Conservation (phyloP, 1,140 invertebrate species). For the Bombus cullumanus region DNA sequence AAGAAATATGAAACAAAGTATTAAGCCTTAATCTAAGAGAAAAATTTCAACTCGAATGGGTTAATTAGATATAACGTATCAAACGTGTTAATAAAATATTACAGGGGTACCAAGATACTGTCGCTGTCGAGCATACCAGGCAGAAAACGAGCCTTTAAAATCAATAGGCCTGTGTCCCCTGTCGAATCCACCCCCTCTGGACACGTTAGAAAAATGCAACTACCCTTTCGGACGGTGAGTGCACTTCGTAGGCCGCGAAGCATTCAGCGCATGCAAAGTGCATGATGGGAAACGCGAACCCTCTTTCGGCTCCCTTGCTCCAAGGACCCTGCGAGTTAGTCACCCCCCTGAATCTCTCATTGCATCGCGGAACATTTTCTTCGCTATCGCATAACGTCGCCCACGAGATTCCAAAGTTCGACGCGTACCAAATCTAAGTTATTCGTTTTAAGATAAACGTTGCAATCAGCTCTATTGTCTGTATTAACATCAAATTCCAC, state of each 20-base stretch:
- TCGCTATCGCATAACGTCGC: background rate
- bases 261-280: conserved; percentile 68
- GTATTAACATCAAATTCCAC: no score
- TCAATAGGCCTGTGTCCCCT: conserved; percentile 72
- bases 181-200: conserved; percentile 49
- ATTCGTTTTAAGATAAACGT: background rate
- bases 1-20: background rate
- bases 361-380: background rate
- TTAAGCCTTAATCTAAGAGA: fast-evolving
- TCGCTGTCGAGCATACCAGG: conserved; percentile 31
- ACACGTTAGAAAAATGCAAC: conserved; percentile 67
- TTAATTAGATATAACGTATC: background rate
- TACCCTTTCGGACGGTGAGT: conserved; percentile 61
- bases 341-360: conserved; percentile 35
- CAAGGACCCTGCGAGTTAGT: conserved; percentile 35
- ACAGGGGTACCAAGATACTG: conserved; percentile 19
- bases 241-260: conserved; percentile 70
- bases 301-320: conserved; percentile 35
- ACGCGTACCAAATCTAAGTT: background rate
- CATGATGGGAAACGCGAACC: conserved; percentile 29
- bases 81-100: background rate
- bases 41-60: background rate
- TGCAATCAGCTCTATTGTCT: background rate
- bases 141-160: conserved; percentile 73
- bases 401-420: background rate